A percentile compares a stretch with the other conserved stretches of the same genome.
phyloP scores from a whole-genome alignment of 2,888 invertebrate species.

The Tipula vernalis region DNA sequence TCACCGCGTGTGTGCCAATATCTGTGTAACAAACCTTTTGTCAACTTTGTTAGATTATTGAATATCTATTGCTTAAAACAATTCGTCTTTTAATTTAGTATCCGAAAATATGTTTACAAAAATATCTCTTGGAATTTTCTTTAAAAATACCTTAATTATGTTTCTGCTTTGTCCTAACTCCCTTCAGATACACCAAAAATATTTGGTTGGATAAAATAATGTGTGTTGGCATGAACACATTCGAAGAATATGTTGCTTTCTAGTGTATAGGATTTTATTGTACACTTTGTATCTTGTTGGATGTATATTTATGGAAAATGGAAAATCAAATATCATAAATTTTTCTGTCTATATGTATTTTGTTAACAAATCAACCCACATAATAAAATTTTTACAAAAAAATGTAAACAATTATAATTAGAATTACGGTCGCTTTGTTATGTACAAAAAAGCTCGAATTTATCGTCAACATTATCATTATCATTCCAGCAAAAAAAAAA shows the following conservation, averaged over 20 bases:
- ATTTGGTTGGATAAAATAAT: no score
- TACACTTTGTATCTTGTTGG: not conserved
- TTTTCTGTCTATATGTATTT: not conserved
- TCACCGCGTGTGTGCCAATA: not conserved
- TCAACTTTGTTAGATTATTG: not conserved
- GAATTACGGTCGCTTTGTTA: not conserved
- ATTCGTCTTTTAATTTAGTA: not conserved
- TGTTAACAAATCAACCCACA: not conserved
- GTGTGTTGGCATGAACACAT: no score
- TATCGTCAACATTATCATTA: not conserved
- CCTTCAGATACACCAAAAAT: no score
- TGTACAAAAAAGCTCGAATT: not conserved
- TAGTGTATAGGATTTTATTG: not conserved
- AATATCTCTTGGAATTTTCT: not conserved
- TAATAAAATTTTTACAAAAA: not conserved
- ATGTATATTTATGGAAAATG: not conserved
- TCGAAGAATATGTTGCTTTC: not conserved
- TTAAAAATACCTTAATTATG: not conserved
- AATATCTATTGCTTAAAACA: not conserved
- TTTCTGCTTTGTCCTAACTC: not conserved
- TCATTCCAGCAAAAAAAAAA: not conserved
- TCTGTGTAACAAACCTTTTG: not conserved
- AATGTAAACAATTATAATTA: not conserved
- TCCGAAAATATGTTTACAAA: not conserved
- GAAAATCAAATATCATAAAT: not conserved